Conservation (phyloP, 2,888 invertebrate genomes). For the Tinea semifulvella region DNA sequence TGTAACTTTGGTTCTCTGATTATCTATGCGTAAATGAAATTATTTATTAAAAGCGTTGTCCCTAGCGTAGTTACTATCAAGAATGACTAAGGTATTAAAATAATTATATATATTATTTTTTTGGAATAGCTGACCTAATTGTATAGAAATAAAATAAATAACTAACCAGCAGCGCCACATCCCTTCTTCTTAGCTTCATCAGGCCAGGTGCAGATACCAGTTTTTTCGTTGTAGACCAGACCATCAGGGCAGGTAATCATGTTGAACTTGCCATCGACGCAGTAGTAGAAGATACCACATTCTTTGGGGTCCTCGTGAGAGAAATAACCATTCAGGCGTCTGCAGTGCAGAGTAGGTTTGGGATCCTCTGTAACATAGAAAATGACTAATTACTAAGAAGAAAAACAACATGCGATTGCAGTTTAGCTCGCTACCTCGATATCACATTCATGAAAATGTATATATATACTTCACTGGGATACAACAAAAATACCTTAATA, state of each 20-base stretch:
- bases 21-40: too few species aligned
- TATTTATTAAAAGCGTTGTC: too few species aligned
- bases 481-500: too few species aligned
- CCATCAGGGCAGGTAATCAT: slow-evolving; percentile 90
- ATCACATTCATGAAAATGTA: too few species aligned
- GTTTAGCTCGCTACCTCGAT: too few species aligned
- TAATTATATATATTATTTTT: not conserved
- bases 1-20: too few species aligned
- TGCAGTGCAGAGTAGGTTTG: slow-evolving; percentile 77
- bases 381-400: too few species aligned
- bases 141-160: not conserved
- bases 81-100: too few species aligned
- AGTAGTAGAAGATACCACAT: slow-evolving; percentile 89
- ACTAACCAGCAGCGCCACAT: slow-evolving; percentile 79
- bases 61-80: too few species aligned
- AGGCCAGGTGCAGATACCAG: slow-evolving; percentile 92
- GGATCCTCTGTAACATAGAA: slow-evolving; percentile 80
- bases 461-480: too few species aligned
- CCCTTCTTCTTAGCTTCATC: slow-evolving; percentile 90
- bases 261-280: slow-evolving; percentile 89
- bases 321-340: slow-evolving; percentile 87
- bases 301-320: slow-evolving; percentile 79
- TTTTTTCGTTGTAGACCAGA: slow-evolving; percentile 86
- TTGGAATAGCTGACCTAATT: not conserved
- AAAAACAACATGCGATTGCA: too few species aligned